Conservation (phyloP, 1,140 invertebrate species). For the Akabosia matsudoensis region DNA sequence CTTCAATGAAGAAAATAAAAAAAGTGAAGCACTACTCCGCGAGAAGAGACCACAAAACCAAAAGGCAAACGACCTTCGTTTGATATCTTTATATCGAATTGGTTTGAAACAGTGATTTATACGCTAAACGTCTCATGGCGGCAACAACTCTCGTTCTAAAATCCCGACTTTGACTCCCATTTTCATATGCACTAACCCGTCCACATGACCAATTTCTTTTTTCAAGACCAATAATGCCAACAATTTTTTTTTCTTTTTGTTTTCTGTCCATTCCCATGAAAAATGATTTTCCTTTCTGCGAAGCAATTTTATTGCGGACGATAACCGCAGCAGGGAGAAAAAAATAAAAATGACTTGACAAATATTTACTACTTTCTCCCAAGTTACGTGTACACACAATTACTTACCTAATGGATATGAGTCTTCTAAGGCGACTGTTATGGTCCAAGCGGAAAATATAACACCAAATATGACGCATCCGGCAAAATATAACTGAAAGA, state of each 20-base stretch:
- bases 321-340: background rate
- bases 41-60: background rate
- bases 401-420: conserved; percentile 32
- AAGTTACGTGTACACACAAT: no score
- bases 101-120: background rate
- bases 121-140: background rate
- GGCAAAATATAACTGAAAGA: conserved; percentile 38
- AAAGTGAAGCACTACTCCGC: background rate
- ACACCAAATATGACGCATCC: conserved; percentile 36
- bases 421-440: conserved; percentile 36
- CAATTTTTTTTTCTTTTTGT: no score
- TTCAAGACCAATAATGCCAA: background rate
- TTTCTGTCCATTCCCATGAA: no score
- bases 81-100: conserved; percentile 3
- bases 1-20: background rate
- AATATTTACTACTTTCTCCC: background rate
- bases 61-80: background rate
- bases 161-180: background rate
- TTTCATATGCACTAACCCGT: background rate
- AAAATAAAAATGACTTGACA: background rate
- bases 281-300: background rate
- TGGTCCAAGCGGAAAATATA: conserved; percentile 39
- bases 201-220: background rate
- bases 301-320: background rate
- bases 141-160: background rate